Percentiles rank a stretch among this genome's conserved stretches.
Evolutionary conservation across 2,797 vertebrate genomes (phyloP).

Genomic region (Danio aesculapii): DNA sequence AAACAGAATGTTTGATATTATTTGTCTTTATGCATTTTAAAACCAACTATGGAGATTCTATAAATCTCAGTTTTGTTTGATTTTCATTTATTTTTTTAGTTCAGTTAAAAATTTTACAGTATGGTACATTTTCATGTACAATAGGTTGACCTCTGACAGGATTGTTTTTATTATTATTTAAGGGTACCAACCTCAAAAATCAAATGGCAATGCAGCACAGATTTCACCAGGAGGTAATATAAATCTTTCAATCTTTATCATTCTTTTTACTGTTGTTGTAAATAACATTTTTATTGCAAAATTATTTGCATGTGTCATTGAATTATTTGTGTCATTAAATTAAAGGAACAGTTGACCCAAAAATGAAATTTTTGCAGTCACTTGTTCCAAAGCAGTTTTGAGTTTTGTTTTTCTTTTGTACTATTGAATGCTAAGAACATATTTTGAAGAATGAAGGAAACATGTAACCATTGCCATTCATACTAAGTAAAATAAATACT

Average conservation of each 20-base stretch:
- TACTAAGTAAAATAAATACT: too few relatives aligned
- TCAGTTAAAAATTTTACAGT: neutral
- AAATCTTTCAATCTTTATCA: neutral
- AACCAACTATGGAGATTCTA: neutral
- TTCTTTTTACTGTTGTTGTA: neutral
- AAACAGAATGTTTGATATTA: neutral
- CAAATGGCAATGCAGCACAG: slow-evolving; percentile 30
- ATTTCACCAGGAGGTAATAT: slow-evolving; percentile 47
- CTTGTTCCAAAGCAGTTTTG: too few relatives aligned
- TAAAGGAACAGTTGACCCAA: too few relatives aligned
- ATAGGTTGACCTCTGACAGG: neutral
- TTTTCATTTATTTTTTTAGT: neutral
- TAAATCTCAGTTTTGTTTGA: neutral
- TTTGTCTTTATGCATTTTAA: neutral
- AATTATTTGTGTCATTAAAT: neutral
- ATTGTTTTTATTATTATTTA: neutral
- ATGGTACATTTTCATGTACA: neutral
- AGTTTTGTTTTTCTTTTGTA: too few relatives aligned
- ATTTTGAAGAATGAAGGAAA: too few relatives aligned
- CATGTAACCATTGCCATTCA: too few relatives aligned
- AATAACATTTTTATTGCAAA: neutral
- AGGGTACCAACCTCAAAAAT: slow-evolving; percentile 48
- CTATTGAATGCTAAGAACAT: too few relatives aligned
- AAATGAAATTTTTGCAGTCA: too few relatives aligned
- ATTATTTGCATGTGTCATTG: neutral